A percentile compares a stretch with the other conserved stretches of the same genome.
Evolutionary conservation across 2,113 vertebrate species (phyloP).

Genomic region (Morphnarchus princeps): DNA sequence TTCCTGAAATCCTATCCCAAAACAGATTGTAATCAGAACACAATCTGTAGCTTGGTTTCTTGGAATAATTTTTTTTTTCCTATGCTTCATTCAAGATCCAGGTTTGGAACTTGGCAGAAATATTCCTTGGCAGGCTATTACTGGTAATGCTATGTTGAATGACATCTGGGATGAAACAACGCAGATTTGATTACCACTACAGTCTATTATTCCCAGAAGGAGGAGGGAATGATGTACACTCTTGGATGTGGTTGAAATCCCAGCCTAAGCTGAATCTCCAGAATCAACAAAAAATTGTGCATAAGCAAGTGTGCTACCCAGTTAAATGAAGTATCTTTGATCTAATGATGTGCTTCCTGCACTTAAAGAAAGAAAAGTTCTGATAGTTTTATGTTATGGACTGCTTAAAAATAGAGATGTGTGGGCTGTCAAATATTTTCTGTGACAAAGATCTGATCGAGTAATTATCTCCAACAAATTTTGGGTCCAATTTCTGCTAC

Average conservation of each 20-base stretch:
- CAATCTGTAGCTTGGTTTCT: neutral
- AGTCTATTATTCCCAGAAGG: neutral
- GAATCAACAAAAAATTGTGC: neutral
- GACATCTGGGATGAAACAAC: neutral
- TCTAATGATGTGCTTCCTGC: neutral
- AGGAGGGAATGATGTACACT: neutral
- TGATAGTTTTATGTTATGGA: neutral
- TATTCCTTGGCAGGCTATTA: neutral
- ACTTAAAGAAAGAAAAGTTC: slow-evolving; percentile 28
- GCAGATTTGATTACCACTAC: neutral
- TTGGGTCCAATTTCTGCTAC: slow-evolving; percentile 50
- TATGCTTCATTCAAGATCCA: neutral
- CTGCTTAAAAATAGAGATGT: slow-evolving; percentile 64
- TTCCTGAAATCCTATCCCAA: neutral
- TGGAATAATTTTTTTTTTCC: neutral
- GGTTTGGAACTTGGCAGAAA: neutral
- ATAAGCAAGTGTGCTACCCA: slow-evolving; percentile 10
- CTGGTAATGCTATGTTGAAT: neutral
- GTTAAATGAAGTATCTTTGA: neutral
- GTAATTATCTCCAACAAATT: slow-evolving; percentile 66
- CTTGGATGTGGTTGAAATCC: neutral
- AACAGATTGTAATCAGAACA: neutral
- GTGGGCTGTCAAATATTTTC: slow-evolving; percentile 59
- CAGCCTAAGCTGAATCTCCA: neutral
- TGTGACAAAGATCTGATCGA: slow-evolving; percentile 66